A percentile compares a stretch with the other conserved stretches of the same genome.
phyloP scores from a whole-genome alignment of 2,113 vertebrate species.

The Agelaius tricolor region DNA sequence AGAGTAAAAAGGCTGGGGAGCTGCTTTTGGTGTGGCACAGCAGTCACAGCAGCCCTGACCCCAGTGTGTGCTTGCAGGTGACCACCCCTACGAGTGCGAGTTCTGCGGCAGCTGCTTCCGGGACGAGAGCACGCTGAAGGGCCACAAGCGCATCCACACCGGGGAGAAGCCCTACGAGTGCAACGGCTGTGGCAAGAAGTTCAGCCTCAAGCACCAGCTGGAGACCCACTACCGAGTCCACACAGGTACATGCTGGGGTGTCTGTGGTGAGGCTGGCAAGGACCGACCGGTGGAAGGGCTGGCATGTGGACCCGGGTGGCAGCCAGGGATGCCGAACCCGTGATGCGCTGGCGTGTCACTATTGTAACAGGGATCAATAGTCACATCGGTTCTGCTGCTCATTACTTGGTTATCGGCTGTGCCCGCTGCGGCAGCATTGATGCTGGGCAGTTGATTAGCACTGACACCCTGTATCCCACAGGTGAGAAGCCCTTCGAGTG shows the following conservation, averaged over 20 bases:
- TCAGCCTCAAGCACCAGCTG: constrained; percentile 99
- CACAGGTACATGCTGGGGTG: constrained; percentile 79
- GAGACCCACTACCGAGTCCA: constrained; percentile 98
- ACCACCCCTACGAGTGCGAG: constrained; percentile 96
- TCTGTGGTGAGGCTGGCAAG: accelerated
- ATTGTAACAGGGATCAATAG: constrained; percentile 83
- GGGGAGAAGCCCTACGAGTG: constrained; percentile 56
- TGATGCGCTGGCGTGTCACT: not conserved
- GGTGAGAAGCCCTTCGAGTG: constrained; percentile 99
- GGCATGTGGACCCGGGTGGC: not conserved
- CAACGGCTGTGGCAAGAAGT: constrained; percentile 97
- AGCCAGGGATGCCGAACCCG: not conserved
- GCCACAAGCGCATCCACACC: constrained; percentile 88
- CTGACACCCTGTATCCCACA: constrained; percentile 36
- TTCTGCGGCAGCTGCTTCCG: constrained; percentile 99
- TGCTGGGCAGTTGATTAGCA: constrained; percentile 45
- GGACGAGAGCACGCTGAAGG: constrained; percentile 97
- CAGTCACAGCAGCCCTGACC: accelerated
- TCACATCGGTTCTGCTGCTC: constrained; percentile 83
- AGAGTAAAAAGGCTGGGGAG: not conserved
- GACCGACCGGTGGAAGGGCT: accelerated
- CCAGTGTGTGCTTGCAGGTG: constrained; percentile 71
- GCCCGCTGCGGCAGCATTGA: accelerated
- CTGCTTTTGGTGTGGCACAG: not conserved
- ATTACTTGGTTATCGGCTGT: constrained; percentile 75